Conservation (phyloP, 2,797 vertebrate species). For the Rallus crepitans region DNA sequence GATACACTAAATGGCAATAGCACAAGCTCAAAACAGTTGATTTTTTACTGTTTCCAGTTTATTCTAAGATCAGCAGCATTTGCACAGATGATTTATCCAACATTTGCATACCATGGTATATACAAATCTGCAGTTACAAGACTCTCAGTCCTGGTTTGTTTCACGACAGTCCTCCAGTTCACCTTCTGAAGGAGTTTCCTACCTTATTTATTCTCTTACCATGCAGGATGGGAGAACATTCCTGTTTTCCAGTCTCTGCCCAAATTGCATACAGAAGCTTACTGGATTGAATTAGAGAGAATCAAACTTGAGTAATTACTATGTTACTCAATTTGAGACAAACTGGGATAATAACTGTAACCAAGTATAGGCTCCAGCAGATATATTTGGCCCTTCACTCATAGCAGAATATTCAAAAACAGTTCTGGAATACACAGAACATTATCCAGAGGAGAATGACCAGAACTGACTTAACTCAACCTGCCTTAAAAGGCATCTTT, state of each 20-base stretch:
- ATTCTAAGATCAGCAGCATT: not conserved
- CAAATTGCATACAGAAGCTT: conserved; percentile 14
- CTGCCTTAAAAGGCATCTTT: not conserved
- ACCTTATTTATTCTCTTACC: not conserved
- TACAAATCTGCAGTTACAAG: not conserved
- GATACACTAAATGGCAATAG: not conserved
- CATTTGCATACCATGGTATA: not conserved
- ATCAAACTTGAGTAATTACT: not conserved
- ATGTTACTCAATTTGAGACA: not conserved
- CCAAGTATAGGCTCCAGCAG: not conserved
- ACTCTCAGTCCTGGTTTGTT: not conserved
- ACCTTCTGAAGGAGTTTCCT: not conserved
- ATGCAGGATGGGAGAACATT: not conserved
- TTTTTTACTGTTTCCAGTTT: not conserved
- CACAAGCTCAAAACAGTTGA: not conserved
- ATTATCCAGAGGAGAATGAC: not conserved
- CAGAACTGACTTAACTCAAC: not conserved
- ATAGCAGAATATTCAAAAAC: not conserved
- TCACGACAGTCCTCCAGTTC: not conserved
- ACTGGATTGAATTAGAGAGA: conserved; percentile 30
- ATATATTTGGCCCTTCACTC: not conserved
- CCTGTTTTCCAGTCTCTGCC: not conserved
- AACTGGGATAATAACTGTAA: not conserved
- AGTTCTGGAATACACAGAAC: not conserved
- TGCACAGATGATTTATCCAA: not conserved